Base-by-base conservation (phyloP, 2,888 invertebrate species). In the Melanargia galathea region DNA sequence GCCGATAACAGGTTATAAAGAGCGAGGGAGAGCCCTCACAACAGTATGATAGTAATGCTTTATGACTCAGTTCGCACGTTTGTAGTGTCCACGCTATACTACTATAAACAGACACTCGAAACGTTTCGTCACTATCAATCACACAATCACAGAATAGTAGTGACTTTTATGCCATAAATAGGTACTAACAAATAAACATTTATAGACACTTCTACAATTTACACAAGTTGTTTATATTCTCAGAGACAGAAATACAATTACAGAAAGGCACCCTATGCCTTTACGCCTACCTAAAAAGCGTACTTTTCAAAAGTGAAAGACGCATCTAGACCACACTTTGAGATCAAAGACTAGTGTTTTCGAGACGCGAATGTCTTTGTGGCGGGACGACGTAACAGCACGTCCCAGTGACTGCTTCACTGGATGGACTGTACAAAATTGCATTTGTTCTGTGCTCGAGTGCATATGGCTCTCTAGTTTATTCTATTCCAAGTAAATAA, bases 231-330 rank as follows among this genome's bases (percentile, higher is more conserved):
- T 26, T 26, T 26, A 26, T 26, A 26, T 30, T 30, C n/a, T n/a
- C 6, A 8, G 30, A 30, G 30, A 40, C 13, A 22, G 1, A 24
- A 24, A 48, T 16, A 16, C 10, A 30, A 30, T 30, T 10, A 7
- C n/a, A 8, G 8, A n/a, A 51, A 18, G 2, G 13, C 18, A 10
- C 24, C 18, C 30, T n/a, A n/a, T n/a, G n/a, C n/a, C n/a, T 1
- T 20, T 20, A 8, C 18, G 30, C 5, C 13, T 18, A 8, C 33
- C 33, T 35, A 46, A 22, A 51, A 51, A n/a, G n/a, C n/a, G n/a
- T n/a, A n/a, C n/a, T 55, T n/a, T n/a, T 55, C 55, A 63, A 54
- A 54, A 59, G 63, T 59, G 63, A 62, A 57, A 58, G 51, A 62
- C 60, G 18, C 60, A 43, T 54, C 59, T 55, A 55, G 61, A 54